A percentile compares a stretch with the other conserved stretches of the same genome.
These are phyloP conservation scores for Leptosomus discolor DNA, from an alignment of 2,113 vertebrate genomes.

Conservation along the genomic window DNA sequence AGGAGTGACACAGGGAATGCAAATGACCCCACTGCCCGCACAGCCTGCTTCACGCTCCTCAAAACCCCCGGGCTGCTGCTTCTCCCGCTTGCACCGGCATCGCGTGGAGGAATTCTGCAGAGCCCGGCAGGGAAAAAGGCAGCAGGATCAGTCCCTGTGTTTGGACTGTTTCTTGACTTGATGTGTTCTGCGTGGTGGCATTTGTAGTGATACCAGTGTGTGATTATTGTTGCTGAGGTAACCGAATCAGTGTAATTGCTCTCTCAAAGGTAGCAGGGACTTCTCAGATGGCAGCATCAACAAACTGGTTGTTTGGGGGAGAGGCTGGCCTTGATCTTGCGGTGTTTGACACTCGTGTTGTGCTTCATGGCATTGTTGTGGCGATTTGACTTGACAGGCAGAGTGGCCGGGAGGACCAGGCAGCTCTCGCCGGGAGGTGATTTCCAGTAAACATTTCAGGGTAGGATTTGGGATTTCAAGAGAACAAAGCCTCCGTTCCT, in stretches of 20 bases:
- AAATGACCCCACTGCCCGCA: not conserved
- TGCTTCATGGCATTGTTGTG: not conserved
- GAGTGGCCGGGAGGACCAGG: not conserved
- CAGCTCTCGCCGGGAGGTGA: not conserved
- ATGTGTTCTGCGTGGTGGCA: not conserved
- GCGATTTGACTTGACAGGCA: not conserved
- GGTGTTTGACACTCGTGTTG: not conserved
- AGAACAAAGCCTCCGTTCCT: not conserved
- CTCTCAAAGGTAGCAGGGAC: not conserved
- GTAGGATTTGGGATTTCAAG: not conserved
- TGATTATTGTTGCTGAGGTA: slow-evolving; percentile 63
- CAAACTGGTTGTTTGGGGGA: not conserved
- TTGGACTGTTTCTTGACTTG: not conserved
- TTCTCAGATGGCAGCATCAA: not conserved
- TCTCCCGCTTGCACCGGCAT: accelerated
- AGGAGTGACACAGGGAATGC: not conserved
- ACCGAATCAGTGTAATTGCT: not conserved
- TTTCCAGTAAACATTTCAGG: not conserved
- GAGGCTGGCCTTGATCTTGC: not conserved
- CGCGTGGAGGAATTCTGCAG: not conserved
- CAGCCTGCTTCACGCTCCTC: not conserved
- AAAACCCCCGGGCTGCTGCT: not conserved
- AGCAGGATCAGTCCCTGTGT: not conserved
- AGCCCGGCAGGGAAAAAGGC: not conserved
- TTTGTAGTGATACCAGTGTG: not conserved